phyloP scores from a whole-genome alignment of 2,797 vertebrate genomes.

The Anomalospiza imberbis region DNA sequence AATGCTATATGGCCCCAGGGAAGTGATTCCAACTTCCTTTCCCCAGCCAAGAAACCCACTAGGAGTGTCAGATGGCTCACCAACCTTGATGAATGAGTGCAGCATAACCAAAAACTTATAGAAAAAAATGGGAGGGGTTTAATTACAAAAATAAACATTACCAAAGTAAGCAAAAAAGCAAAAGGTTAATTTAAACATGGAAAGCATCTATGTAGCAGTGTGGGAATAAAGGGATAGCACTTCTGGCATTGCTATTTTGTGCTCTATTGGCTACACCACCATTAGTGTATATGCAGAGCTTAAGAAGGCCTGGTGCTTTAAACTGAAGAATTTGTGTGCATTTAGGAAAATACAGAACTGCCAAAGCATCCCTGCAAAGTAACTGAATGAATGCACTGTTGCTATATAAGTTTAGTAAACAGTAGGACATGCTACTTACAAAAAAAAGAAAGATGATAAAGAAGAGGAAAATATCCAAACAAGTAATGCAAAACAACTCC shows the following conservation, averaged over 20 bases:
- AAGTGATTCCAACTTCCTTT: not conserved
- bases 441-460: not conserved
- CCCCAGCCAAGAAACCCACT: not conserved
- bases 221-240: not conserved
- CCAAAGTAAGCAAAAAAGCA: not conserved
- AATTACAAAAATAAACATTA: not conserved
- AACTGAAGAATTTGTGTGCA: conserved; percentile 4
- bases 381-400: not conserved
- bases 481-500: not conserved
- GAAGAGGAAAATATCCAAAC: not conserved
- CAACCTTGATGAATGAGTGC: not conserved
- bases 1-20: not conserved
- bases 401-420: not conserved
- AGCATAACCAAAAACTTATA: not conserved
- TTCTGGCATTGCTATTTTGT: not conserved
- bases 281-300: not conserved
- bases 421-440: not conserved
- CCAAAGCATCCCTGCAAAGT: not conserved
- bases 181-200: not conserved
- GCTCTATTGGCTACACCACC: not conserved
- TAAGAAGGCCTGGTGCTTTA: not conserved
- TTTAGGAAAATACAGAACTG: conserved; percentile 4
- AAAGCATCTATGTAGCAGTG: not conserved
- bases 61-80: not conserved
- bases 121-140: not conserved